Base-by-base conservation (phyloP, 2,797 vertebrate genomes). In the Crax fasciolata region DNA sequence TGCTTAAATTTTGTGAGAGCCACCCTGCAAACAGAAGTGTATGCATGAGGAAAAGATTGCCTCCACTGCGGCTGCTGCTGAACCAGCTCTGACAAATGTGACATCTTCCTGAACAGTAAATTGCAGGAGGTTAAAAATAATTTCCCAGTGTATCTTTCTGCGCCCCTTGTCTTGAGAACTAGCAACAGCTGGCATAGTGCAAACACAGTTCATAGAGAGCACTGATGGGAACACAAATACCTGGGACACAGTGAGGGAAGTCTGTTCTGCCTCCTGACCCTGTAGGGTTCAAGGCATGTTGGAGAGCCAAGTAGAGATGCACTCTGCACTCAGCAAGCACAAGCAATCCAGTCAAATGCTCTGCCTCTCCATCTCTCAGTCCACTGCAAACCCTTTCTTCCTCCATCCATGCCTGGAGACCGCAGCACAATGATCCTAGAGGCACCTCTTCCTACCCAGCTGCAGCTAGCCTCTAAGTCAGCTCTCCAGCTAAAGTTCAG, bases 1-100 rank as follows among this genome's bases (percentile, higher is more conserved):
- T 38, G 62, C 58, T 77, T 91, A 61, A 41, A 74, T 94, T 87
- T 83, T 88, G 73, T 63, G 84, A 86, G 84, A 85, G 79, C 54
- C 84, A 77, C 73, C 76, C 89, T 73, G 79, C 79, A 83, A 80
- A 79, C 54, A 72, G 52, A 72, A 59, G 54, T 35, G 6, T 54
- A 21, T 25, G 16, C 62, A 18, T 54, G 65, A 92, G 68, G 77
- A 62, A 46, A 59, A 68, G 52, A 91, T 58, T 77, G 65, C 18
- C 72, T 82, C 66, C 58, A 27, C 4, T n/a, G 65, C 62, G 86
- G 61, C 80, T 83, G 88, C 62, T 55, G 11, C 73, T 41, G 67
- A 93, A 43, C 90, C 73, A 73, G 41, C 17, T 1, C 67, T 44
- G 84, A 58, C 86, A 72, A 46, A 89, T 75, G 81, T 13, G 79